Evolutionary conservation across 2,797 vertebrate species (phyloP), one percentile per base, ranked within the genome.

Genomic region (Falco naumanni): DNA sequence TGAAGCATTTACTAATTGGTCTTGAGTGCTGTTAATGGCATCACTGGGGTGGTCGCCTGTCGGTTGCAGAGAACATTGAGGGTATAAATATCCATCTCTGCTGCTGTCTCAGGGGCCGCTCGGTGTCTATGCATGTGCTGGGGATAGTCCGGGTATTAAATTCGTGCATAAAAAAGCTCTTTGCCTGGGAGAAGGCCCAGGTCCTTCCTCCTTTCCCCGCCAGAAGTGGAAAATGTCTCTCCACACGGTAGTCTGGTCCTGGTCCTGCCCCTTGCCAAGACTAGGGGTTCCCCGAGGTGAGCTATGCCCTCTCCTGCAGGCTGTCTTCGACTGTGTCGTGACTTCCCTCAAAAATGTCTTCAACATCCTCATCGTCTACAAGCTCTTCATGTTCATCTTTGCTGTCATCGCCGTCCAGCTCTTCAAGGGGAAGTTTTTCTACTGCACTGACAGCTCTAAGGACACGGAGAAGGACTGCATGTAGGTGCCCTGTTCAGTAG

Each of bases 301-400:
- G 68, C 48, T 92, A 41, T 92, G 61, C 80, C 80, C 45, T 97
- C 83, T 91, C 80, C 95, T 90, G 11, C 98, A 99, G 99, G 99
- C 99, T 0, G 99, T 99, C 92, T 99, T 99, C 21, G 99, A 99
- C 98, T 99, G 99, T 1, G 99, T 99, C 17, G 99, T 99, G 96
- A 99, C 99, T 2, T 99, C 99, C 47, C 98, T 99, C 92, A 99
- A 99, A 97, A 99, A 99, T 0, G 99, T 99, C 98, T 99, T 99
- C 98, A 99, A 99, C 98, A 99, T 99, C 93, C 98, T 99, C 89
- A 99, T 99, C 10, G 99, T 99, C 95, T 99, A 99, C 97, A 99
- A 99, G 97, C 99, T 99, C 91, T 99, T 99, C 93, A 99, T 99
- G 99, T 99, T 99, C 98, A 99, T 99, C 98, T 99, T 99, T 31